Evolutionary conservation across 2,113 vertebrate species (phyloP), one percentile per base, ranked within the genome.

Genomic region (Ellobius talpinus): DNA sequence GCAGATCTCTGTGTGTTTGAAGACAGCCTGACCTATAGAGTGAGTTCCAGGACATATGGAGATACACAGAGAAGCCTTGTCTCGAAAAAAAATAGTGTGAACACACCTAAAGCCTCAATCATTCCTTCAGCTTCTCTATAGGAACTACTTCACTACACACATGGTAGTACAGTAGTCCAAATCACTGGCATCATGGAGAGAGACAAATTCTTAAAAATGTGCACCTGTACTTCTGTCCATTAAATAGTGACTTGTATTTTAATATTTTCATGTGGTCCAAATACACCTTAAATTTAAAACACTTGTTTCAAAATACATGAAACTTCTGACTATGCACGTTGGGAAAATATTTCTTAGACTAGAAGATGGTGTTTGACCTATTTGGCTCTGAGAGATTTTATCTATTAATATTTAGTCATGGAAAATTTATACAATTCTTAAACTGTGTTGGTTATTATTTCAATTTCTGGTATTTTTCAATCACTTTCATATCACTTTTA

Each of bases 371-470:
- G 70, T 63, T 78, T 47, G 31, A 82, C 82, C 2, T 7, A 88
- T 91, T 77, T 84, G 92, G 31, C 29, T 81, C 42, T 89, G 47
- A 87, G 52, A 94, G 29, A 87, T 93, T 68, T 96, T 65, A 12
- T 31, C 21, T 92, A 2, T 78, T 4, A 73, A 63, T 58, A 84
- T 63, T 82, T 94, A 33, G n/a, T 94, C 3, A 11, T 91, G 52
- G 13, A 47, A 93, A 85, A 81, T 1, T 3, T 85, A 21, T 91
- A 65, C 6, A 29, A 21, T 70, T 8, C 36, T 94, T 90, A 33
- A 94, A 74, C 74, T 24, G 2, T n/a, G 78, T 73, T 79, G 47
- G 16, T 31, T 72, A 58, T 58, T 58, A 58, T 93, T 89, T 70
- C 4, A 3, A 73, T 82, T 61, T 91, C 55, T 24, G 50, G 52